Evolutionary conservation across 2,888 invertebrate species (phyloP), one percentile per base, ranked within the genome.

Genomic region (Trissolcus brochymenae): DNA sequence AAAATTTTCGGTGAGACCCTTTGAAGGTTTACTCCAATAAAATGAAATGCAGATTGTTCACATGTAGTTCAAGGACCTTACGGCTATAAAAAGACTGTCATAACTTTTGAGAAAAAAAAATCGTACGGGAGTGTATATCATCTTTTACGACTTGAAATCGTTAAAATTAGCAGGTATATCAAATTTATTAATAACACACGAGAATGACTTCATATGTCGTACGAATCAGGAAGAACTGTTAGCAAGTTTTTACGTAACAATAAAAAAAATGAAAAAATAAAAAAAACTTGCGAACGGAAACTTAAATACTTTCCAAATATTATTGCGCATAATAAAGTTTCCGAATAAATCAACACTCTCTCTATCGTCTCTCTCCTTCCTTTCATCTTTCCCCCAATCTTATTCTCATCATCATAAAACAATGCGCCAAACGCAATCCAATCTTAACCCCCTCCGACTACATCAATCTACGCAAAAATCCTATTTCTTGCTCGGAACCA

Each of bases 391-490:
- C 17, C 29, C 25, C 41, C 35, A 68, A 70, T 56, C 70, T 70
- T 70, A 70, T 70, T 55, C 61, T n/a, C 55, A 70, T 64, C 53
- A 64, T 64, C 59, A 55, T 72, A 72, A 64, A 72, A 72, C 64
- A 72, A 59, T 54, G 57, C 64, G 35, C 46, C 64, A 72, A 64
- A 57, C 64, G 43, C 53, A 72, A 64, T 59, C 53, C 64, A 64
- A 72, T 72, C 71, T 62, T 25, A 60, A 43, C 50, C 56, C 54
- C 62, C 46, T 54, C 29, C 56, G 51, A 51, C 62, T 56, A 50
- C 50, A 62, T 70, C 68, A 61, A 68, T 68, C 67, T 68, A 21
- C 40, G 16, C 56, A 56, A 54, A 70, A 62, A 62, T 64, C 53
- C 61, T 60, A 54, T 56, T 70, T 41, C 49, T 49, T 41, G 6